Base-by-base conservation (phyloP, 2,888 invertebrate species). In the Timema cristinae region DNA sequence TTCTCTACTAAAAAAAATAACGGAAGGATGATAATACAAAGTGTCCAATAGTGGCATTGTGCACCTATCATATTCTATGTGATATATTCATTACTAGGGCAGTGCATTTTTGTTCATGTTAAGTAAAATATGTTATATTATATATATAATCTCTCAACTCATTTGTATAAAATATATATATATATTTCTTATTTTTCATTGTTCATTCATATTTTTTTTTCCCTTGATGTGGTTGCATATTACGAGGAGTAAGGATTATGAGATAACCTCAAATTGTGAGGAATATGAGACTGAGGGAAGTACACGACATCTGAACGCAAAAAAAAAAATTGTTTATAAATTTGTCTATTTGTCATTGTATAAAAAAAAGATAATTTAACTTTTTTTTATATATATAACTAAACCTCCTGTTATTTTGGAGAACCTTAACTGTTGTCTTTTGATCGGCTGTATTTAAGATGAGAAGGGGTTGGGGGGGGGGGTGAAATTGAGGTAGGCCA, bases 21-120 rank as follows among this genome's bases (percentile, higher is more conserved):
- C 63, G 11, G 16, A 63, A 63, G 48, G 48, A 63, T 63, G 63
- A 32, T 63, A 63, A 63, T 32, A 32, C 32, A 32, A 32, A 32
- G 32, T 32, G 61, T 69, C 63, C 49, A 63, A 69, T 61, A 71
- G 67, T 68, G 71, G 71, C 71, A 51, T 68, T 50, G 66, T 80
- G 82, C 82, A 82, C 82, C 82, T 82, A 82, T 83, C 82, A 82
- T 79, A 77, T 78, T 81, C 79, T 83, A 84, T 84, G 84, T 84
- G 84, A 84, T 84, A 84, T 82, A 82, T 82, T 81, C 81, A 79
- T 81, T 82, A 81, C 81, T 83, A 83, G 83, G 80, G 81, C 79
- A 81, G 80, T 78, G 76, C 75, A 76, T 75, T 75, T 75, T 75
- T 73, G 63, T 70, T 74, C 72, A 67, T 74, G 70, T 72, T 73